Percentiles rank a stretch among this genome's conserved stretches.
phyloP scores from a whole-genome alignment of 2,113 vertebrate genomes.

The Nycticryphes semicollaris region DNA sequence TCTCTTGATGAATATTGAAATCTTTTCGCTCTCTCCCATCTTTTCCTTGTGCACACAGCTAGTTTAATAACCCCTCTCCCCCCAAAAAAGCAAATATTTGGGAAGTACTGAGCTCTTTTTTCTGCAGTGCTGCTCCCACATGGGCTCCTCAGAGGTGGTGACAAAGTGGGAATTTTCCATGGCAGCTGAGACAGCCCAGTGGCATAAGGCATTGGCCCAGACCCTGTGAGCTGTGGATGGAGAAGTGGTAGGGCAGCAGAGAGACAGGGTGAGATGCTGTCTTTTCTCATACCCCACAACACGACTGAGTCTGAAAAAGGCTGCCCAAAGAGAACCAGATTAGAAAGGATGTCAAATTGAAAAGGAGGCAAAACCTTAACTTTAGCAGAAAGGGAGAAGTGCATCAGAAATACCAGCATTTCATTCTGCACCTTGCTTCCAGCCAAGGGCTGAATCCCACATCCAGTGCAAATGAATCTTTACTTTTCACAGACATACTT shows the following conservation, averaged over 20 bases:
- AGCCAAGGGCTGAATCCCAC: background rate
- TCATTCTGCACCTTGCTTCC: background rate
- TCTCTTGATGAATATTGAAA: background rate
- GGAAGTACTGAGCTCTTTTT: background rate
- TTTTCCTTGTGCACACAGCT: background rate
- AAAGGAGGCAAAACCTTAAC: background rate
- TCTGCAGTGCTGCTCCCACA: background rate
- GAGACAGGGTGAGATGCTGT: background rate
- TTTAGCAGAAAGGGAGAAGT: background rate
- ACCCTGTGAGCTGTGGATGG: fast-evolving
- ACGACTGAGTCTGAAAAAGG: background rate
- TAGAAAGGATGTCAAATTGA: background rate
- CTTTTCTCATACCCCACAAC: background rate
- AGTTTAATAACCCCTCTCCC: background rate
- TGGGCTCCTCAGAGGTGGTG: background rate
- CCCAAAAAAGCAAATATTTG: background rate
- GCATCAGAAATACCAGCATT: background rate
- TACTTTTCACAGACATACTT: background rate
- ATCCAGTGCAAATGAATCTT: background rate
- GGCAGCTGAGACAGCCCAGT: background rate
- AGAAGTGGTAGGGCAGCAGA: background rate
- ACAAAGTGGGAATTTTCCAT: background rate
- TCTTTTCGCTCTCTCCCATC: background rate
- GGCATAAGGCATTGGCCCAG: background rate
- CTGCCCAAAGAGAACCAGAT: background rate